These are phyloP conservation scores for Glaucopsyche alexis DNA, from an alignment of 2,888 invertebrate species.

Conservation along the genomic window DNA sequence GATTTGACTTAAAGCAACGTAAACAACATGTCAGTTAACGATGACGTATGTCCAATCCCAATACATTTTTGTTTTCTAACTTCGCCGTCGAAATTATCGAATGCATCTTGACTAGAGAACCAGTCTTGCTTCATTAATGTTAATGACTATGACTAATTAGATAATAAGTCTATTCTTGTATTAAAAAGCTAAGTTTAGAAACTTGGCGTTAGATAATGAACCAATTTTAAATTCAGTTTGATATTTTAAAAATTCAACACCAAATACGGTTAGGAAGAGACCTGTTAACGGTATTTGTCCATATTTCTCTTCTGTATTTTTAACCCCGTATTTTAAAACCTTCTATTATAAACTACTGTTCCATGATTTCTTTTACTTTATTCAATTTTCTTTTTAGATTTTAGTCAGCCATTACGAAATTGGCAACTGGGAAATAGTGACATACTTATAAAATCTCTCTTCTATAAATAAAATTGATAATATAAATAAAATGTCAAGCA, in stretches of 20 bases:
- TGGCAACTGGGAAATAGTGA: too few species aligned
- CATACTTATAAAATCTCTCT: too few species aligned
- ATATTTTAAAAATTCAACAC: not conserved
- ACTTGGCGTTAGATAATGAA: not conserved
- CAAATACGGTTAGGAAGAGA: not conserved
- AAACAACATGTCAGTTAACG: too few species aligned
- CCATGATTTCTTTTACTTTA: not conserved
- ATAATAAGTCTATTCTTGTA: not conserved
- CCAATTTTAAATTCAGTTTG: not conserved
- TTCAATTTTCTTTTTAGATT: not conserved
- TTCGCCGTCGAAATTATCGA: too few species aligned
- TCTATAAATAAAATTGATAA: too few species aligned
- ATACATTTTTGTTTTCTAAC: too few species aligned
- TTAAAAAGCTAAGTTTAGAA: not conserved
- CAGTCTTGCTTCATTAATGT: too few species aligned
- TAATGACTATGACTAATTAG: not conserved
- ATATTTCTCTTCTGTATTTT: not conserved
- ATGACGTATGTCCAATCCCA: too few species aligned
- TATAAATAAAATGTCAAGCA: too few species aligned
- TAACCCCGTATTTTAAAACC: not conserved
- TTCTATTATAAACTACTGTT: not conserved
- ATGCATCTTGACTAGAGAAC: too few species aligned
- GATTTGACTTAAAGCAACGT: too few species aligned
- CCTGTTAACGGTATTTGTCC: not conserved
- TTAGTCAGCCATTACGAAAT: too few species aligned